These are phyloP conservation scores for Caenorhabditis sp. DNA, from an alignment of 2,888 invertebrate genomes.

Conservation along the genomic window DNA sequence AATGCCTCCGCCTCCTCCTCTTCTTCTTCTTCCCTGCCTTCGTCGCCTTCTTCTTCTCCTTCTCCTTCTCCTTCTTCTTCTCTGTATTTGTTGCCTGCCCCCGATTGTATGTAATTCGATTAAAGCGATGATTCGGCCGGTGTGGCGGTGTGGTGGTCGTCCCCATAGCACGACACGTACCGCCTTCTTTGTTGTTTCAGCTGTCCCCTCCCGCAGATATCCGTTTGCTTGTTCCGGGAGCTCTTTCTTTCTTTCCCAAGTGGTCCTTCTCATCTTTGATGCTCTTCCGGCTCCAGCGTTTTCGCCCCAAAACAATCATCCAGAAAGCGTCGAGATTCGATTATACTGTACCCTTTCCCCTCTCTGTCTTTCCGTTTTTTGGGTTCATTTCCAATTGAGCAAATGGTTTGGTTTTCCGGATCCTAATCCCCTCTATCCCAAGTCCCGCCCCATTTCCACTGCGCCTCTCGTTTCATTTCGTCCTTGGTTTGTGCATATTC, in stretches of 20 bases:
- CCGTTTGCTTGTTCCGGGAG: constrained; percentile 35
- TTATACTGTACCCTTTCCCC: constrained; percentile 22
- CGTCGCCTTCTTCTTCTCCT: constrained; percentile 16
- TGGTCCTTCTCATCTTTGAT: constrained; percentile 26
- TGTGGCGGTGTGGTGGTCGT: background rate
- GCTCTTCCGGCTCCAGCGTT: too few species aligned
- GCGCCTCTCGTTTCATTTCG: constrained; percentile 22
- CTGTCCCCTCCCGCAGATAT: constrained; percentile 24
- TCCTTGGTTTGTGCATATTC: constrained; percentile 50
- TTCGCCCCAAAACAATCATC: constrained; percentile 47
- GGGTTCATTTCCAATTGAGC: constrained; percentile 8
- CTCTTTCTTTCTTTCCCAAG: background rate
- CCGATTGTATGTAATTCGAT: constrained; percentile 55
- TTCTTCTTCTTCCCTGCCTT: constrained; percentile 5
- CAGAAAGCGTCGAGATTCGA: constrained; percentile 28
- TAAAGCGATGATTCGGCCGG: constrained; percentile 51
- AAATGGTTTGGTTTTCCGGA: constrained; percentile 13
- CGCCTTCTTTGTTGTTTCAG: constrained; percentile 52
- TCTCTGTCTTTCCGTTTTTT: constrained; percentile 7
- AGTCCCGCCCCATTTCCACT: background rate
- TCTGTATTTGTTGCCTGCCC: constrained; percentile 18
- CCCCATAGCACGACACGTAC: background rate
- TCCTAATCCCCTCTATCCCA: too few species aligned
- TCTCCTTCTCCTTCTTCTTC: background rate
- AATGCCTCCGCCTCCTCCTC: constrained; percentile 6